Evolutionary conservation across 1,140 invertebrate genomes (phyloP).

Genomic region (Drosophila aff.): DNA sequence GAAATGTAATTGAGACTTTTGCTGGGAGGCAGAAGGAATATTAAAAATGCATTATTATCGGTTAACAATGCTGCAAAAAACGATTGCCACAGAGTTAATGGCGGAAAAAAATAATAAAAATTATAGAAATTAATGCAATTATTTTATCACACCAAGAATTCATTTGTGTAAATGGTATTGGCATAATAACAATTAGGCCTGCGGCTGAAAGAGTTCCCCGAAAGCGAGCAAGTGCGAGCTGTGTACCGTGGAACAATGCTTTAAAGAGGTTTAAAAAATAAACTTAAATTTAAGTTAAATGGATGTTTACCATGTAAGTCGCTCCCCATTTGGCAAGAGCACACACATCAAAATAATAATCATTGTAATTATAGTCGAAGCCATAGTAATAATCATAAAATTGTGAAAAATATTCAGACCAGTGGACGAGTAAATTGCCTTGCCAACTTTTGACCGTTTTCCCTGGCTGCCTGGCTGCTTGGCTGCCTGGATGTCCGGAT

Average conservation of each 20-base stretch:
- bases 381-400: slow-evolving; percentile 77
- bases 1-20: slow-evolving; percentile 26
- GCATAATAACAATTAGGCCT: slow-evolving; percentile 40
- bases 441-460: slow-evolving; percentile 44
- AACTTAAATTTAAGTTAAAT: slow-evolving; percentile 35
- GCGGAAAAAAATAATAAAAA: slow-evolving; percentile 19
- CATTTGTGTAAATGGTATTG: slow-evolving; percentile 23
- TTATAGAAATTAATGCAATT: slow-evolving; percentile 67
- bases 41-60: slow-evolving; percentile 18
- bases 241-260: background rate
- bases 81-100: slow-evolving; percentile 24
- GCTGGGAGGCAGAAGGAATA: slow-evolving; percentile 11
- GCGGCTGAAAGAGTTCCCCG: slow-evolving; percentile 10
- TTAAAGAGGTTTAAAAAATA: slow-evolving; percentile 8
- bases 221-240: background rate
- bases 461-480: background rate
- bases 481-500: background rate
- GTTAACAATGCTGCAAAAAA: slow-evolving; percentile 8
- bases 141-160: slow-evolving; percentile 59
- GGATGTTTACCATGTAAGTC: slow-evolving; percentile 35
- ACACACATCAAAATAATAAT: slow-evolving; percentile 65
- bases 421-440: slow-evolving; percentile 70
- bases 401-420: slow-evolving; percentile 65
- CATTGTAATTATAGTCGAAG: slow-evolving; percentile 72
- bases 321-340: slow-evolving; percentile 17